phyloP scores from a whole-genome alignment of 2,113 vertebrate species.

The Sinosuthora webbiana region DNA sequence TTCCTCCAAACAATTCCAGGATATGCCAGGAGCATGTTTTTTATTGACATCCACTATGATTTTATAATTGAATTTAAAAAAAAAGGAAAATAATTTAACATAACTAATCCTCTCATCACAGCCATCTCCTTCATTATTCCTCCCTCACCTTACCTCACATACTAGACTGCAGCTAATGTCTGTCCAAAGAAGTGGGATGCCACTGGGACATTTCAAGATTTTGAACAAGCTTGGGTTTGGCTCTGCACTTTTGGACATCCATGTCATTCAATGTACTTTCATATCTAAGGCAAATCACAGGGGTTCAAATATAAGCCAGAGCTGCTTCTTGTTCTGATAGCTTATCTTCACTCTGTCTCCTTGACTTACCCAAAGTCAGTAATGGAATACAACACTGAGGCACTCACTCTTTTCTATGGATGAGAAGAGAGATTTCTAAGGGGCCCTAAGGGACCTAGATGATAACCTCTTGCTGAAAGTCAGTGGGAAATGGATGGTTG shows the following conservation, averaged over 20 bases:
- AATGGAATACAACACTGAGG: not conserved
- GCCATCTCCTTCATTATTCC: not conserved
- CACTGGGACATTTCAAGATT: not conserved
- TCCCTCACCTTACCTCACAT: not conserved
- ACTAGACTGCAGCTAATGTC: not conserved
- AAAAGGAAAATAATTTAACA: not conserved
- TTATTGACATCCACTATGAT: not conserved
- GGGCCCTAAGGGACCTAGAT: not conserved
- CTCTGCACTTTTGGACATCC: not conserved
- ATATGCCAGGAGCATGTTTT: not conserved
- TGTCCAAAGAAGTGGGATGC: not conserved
- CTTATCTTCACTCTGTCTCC: not conserved
- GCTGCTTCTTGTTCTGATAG: not conserved
- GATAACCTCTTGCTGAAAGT: not conserved
- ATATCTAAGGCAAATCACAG: not conserved
- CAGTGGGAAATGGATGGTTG: not conserved
- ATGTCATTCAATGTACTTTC: not conserved
- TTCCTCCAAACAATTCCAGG: not conserved
- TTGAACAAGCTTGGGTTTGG: not conserved
- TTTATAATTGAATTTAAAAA: not conserved
- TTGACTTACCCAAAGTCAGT: not conserved
- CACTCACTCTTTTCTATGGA: not conserved
- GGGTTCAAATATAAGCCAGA: not conserved
- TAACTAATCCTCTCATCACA: not conserved
- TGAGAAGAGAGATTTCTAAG: not conserved